Conservation (phyloP, 2,888 invertebrate genomes). For the Cephus spinipes region DNA sequence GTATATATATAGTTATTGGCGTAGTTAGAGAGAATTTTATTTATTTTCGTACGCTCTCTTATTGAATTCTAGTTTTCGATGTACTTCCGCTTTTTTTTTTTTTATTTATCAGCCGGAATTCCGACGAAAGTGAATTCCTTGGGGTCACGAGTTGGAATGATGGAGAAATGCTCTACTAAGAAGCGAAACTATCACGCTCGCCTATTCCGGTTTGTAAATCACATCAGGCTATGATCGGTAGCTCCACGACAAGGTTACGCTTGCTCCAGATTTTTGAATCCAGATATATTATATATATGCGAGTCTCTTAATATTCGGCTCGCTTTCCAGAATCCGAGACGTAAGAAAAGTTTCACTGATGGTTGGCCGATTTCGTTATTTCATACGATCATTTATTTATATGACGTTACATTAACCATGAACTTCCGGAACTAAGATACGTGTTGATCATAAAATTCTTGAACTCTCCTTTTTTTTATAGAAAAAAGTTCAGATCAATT, state of each 20-base stretch:
- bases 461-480: neutral
- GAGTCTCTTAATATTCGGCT: conserved; percentile 15
- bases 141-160: conserved; percentile 8
- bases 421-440: neutral
- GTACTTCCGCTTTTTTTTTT: neutral
- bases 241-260: neutral
- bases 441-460: neutral
- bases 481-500: neutral
- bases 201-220: conserved; percentile 35
- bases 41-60: neutral
- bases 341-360: neutral
- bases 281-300: neutral
- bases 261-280: conserved; percentile 40
- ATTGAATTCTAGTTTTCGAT: neutral
- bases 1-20: neutral
- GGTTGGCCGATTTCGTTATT: neutral
- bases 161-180: neutral
- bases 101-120: neutral
- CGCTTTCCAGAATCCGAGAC: conserved; percentile 6
- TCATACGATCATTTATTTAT: neutral
- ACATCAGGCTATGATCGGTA: conserved; percentile 6
- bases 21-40: neutral
- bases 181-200: conserved; percentile 6
- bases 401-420: neutral
- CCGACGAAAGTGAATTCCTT: conserved; percentile 47